These are phyloP conservation scores for Megastigmus dorsalis DNA, from an alignment of 2,888 invertebrate genomes.

Conservation along the genomic window DNA sequence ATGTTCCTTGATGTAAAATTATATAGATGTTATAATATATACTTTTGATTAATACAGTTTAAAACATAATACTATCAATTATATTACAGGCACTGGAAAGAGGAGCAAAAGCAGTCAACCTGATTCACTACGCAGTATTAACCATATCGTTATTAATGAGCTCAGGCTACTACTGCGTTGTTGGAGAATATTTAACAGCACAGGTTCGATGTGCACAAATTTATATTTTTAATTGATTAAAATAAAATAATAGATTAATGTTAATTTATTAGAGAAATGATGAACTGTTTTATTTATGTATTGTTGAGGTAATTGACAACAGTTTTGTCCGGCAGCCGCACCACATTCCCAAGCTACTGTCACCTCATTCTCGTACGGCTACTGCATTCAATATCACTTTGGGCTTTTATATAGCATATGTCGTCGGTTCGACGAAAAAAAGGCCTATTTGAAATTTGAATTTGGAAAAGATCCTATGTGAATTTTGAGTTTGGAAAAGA, in stretches of 20 bases:
- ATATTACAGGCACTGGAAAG: conserved; percentile 34
- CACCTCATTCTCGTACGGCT: no score
- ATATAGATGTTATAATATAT: neutral
- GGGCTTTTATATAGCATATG: no score
- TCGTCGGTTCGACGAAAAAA: no score
- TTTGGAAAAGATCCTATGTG: no score
- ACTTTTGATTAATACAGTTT: neutral
- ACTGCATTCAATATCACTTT: no score
- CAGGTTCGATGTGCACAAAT: conserved; percentile 51
- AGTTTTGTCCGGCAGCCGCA: no score
- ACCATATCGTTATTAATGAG: conserved; percentile 31
- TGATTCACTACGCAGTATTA: conserved; percentile 33
- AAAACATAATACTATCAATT: neutral
- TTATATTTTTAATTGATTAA: neutral
- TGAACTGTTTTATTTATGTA: no score
- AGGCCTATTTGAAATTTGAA: no score
- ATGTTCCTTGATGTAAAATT: conserved; percentile 58
- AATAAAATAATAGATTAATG: neutral
- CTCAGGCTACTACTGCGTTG: conserved; percentile 56
- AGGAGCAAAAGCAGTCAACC: conserved; percentile 22
- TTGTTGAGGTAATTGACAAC: no score
- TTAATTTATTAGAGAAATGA: no score
- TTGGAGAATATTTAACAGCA: conserved; percentile 58
- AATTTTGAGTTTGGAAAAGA: no score
- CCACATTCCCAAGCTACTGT: no score